These are phyloP conservation scores for Paedocypris micromegethes DNA, from an alignment of 2,797 vertebrate species.

Conservation along the genomic window DNA sequence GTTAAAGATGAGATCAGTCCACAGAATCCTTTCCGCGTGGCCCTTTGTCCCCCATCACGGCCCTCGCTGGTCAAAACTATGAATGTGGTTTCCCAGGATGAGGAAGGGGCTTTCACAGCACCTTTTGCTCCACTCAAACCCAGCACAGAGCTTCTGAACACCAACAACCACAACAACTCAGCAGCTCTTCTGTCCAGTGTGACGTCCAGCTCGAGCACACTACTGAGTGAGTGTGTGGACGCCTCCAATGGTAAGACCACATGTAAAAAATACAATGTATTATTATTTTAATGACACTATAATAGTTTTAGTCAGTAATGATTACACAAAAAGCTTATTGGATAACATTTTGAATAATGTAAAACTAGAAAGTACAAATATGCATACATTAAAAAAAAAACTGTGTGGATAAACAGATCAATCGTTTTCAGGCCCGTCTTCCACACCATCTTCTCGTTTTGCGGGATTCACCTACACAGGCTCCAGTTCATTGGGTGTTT, in stretches of 20 bases:
- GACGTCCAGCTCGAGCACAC: constrained; percentile 28
- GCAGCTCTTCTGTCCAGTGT: constrained; percentile 36
- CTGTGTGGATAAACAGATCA: too few relatives aligned
- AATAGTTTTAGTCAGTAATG: too few relatives aligned
- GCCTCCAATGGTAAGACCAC: constrained; percentile 67
- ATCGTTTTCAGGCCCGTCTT: constrained; percentile 46
- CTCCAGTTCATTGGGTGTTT: constrained; percentile 51
- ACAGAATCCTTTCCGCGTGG: constrained; percentile 54
- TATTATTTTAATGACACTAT: too few relatives aligned
- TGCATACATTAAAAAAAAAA: too few relatives aligned
- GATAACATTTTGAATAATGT: too few relatives aligned
- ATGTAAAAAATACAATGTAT: background rate
- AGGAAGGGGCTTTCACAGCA: constrained; percentile 47
- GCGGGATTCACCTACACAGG: constrained; percentile 41
- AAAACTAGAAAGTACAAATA: too few relatives aligned
- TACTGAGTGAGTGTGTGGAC: constrained; percentile 55
- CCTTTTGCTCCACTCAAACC: constrained; percentile 52
- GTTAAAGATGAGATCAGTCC: constrained; percentile 56
- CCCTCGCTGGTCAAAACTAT: constrained; percentile 65
- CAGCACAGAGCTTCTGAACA: constrained; percentile 71
- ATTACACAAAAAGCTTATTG: too few relatives aligned
- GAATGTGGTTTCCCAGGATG: constrained; percentile 57
- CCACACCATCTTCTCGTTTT: constrained; percentile 62
- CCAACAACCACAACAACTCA: constrained; percentile 77
- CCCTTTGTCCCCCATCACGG: constrained; percentile 51